Percentiles rank a stretch among this genome's conserved stretches.
Conservation (phyloP, 1,140 invertebrate species). For the Drosophila malerkotliana region DNA sequence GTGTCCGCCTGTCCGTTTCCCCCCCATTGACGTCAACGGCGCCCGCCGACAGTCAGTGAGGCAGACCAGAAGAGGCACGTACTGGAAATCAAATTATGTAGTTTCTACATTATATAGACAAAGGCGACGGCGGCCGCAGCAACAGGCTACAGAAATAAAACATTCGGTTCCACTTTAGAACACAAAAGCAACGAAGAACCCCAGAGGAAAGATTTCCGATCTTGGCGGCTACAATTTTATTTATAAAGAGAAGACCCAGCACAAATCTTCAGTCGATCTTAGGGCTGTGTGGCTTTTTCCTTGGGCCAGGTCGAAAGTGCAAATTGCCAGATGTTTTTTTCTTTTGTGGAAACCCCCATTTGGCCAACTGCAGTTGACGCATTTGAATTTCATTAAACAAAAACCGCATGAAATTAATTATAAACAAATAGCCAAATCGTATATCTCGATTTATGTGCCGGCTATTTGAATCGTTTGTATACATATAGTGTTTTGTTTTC, state of each 20-base stretch:
- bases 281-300: conserved; percentile 12
- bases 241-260: not conserved
- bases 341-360: conserved; percentile 13
- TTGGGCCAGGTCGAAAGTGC: conserved; percentile 67
- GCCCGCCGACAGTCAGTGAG: conserved; percentile 50
- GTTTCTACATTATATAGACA: conserved; percentile 42
- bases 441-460: conserved; percentile 56
- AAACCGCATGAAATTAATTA: conserved; percentile 64
- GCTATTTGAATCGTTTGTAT: conserved; percentile 56
- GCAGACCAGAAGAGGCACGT: conserved; percentile 65
- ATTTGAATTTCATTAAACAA: conserved; percentile 51
- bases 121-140: conserved; percentile 17
- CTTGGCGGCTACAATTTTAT: conserved; percentile 19
- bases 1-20: conserved; percentile 23
- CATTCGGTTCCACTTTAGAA: conserved; percentile 47
- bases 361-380: conserved; percentile 47
- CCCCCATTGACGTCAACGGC: conserved; percentile 71
- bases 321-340: conserved; percentile 61
- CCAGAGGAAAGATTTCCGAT: conserved; percentile 32
- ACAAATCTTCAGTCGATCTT: conserved; percentile 11
- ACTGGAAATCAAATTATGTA: conserved; percentile 75
- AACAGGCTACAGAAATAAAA: conserved; percentile 42
- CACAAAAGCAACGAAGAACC: conserved; percentile 22
- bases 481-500: conserved; percentile 20
- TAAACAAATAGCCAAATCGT: conserved; percentile 61